phyloP scores from a whole-genome alignment of 2,113 vertebrate genomes.

The Meleagris gallopavo region DNA sequence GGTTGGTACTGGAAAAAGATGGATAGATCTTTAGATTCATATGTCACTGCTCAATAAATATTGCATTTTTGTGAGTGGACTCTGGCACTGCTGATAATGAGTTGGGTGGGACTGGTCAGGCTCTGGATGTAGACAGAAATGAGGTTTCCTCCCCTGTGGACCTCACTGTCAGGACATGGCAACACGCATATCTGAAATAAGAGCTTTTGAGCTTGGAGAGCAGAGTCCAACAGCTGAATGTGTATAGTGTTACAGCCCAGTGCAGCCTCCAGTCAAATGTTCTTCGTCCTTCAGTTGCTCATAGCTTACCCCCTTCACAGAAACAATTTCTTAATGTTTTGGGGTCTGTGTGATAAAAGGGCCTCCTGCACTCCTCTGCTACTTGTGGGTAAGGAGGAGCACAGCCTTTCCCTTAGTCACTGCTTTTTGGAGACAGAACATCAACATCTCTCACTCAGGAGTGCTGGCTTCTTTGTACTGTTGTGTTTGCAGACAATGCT shows the following conservation, averaged over 20 bases:
- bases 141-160: background rate
- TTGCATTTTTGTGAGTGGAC: background rate
- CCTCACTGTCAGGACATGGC: background rate
- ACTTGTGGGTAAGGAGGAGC: background rate
- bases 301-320: background rate
- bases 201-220: background rate
- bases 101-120: background rate
- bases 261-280: background rate
- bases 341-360: background rate
- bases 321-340: background rate
- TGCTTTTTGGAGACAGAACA: background rate
- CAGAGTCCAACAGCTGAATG: background rate
- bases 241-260: background rate
- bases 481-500: background rate
- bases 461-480: background rate
- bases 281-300: background rate
- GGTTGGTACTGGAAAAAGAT: background rate
- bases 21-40: background rate
- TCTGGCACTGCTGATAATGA: background rate
- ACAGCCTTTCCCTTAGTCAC: background rate
- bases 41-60: background rate
- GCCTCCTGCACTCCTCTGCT: background rate
- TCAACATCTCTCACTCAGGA: background rate
- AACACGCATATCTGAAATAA: background rate
- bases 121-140: background rate